Conservation (phyloP, 2,113 vertebrate genomes). For the Merops nubicus region DNA sequence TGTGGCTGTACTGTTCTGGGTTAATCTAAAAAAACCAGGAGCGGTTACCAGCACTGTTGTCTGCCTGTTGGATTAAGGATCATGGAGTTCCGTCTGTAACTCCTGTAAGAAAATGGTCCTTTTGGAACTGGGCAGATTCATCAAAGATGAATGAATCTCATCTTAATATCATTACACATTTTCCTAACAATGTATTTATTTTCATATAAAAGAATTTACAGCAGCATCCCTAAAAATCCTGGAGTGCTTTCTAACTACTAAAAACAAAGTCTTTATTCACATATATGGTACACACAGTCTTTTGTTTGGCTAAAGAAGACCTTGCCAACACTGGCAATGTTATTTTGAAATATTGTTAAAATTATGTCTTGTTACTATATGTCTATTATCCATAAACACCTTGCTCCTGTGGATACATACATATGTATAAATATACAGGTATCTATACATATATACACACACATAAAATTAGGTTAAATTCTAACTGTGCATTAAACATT, state of each 20-base stretch:
- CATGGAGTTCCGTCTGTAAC: background rate
- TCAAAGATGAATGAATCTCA: background rate
- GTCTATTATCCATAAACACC: background rate
- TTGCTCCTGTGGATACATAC: background rate
- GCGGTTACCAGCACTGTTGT: background rate
- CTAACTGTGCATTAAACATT: background rate
- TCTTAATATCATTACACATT: background rate
- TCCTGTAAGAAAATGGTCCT: background rate
- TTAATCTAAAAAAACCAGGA: background rate
- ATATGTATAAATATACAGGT: background rate
- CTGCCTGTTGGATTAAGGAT: background rate
- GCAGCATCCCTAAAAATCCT: background rate
- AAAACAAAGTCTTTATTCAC: background rate
- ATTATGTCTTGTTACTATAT: background rate
- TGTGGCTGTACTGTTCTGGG: background rate
- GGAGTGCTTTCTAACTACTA: background rate
- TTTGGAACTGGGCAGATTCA: background rate
- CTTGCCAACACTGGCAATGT: background rate
- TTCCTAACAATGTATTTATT: background rate
- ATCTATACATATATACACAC: too few species aligned
- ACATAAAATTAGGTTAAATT: background rate
- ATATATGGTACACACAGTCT: background rate
- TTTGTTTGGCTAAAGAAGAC: background rate
- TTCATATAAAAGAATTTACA: background rate
- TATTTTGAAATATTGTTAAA: background rate